Conservation (phyloP, 2,888 invertebrate species). For the Pogonocherus hispidulus region DNA sequence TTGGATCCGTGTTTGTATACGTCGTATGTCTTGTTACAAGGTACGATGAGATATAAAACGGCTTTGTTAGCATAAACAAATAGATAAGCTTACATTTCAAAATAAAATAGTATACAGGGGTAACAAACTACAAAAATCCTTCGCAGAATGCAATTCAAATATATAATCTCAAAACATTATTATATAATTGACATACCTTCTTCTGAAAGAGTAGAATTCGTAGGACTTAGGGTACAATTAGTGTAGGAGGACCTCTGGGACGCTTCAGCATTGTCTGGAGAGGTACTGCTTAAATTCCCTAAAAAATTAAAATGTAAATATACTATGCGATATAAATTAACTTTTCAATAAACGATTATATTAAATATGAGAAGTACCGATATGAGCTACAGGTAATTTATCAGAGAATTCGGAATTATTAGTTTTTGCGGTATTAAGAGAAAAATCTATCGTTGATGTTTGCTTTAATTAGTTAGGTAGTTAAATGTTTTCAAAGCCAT, state of each 20-base stretch:
- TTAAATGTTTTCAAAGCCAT: no score
- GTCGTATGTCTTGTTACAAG: constrained; percentile 20
- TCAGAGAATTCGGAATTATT: no score
- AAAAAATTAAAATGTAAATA: constrained; percentile 28
- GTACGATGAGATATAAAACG: constrained; percentile 16
- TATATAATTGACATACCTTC: constrained; percentile 51
- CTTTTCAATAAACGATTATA: no score
- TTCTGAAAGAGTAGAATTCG: constrained; percentile 54
- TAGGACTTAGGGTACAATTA: constrained; percentile 53
- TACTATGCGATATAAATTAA: not conserved
- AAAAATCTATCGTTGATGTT: no score
- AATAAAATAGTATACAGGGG: constrained; percentile 1
- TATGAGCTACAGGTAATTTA: no score
- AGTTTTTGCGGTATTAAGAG: no score
- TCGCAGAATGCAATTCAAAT: no score
- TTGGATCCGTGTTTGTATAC: constrained; percentile 39
- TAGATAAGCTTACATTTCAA: not conserved
- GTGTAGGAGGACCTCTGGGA: constrained; percentile 57
- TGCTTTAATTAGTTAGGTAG: no score
- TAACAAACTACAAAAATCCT: no score
- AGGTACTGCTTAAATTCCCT: constrained; percentile 43
- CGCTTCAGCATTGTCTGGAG: constrained; percentile 53
- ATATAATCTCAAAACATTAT: not conserved
- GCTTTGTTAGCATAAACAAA: constrained; percentile 17
- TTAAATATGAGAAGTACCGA: no score